Percentiles rank a stretch among this genome's conserved stretches.
Evolutionary conservation across 2,113 vertebrate species (phyloP).

Genomic region (Alligator sinensis): DNA sequence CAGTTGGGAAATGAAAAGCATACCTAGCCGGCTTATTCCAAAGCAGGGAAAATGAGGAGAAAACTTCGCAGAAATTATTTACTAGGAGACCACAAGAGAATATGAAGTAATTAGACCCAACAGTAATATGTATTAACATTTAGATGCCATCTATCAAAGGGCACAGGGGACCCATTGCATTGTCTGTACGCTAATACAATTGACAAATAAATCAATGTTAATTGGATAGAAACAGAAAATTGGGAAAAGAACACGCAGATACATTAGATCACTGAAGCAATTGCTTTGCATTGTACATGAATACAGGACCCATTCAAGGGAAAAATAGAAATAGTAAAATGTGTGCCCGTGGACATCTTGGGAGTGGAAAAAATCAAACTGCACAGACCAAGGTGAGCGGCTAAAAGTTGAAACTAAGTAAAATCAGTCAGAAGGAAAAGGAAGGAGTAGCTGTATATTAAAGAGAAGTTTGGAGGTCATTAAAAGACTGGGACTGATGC

Average conservation of each 20-base stretch:
- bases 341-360: not conserved
- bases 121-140: not conserved
- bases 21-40: not conserved
- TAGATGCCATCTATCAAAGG: not conserved
- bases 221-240: not conserved
- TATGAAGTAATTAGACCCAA: not conserved
- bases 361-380: not conserved
- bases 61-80: not conserved
- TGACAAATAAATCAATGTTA: not conserved
- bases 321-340: not conserved
- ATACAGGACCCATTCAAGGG: not conserved
- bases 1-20: slow-evolving; percentile 13
- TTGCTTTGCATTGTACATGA: not conserved
- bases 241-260: not conserved
- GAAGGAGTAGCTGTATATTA: not conserved
- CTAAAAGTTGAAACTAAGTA: not conserved
- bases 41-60: not conserved
- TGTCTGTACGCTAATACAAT: not conserved
- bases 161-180: not conserved
- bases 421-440: not conserved
- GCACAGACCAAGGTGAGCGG: not conserved
- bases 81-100: not conserved
- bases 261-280: not conserved
- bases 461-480: not conserved
- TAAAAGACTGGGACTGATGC: not conserved